Percentiles rank a stretch among this genome's conserved stretches.
These are phyloP conservation scores for Pica pica DNA, from an alignment of 2,113 vertebrate species.

Conservation along the genomic window DNA sequence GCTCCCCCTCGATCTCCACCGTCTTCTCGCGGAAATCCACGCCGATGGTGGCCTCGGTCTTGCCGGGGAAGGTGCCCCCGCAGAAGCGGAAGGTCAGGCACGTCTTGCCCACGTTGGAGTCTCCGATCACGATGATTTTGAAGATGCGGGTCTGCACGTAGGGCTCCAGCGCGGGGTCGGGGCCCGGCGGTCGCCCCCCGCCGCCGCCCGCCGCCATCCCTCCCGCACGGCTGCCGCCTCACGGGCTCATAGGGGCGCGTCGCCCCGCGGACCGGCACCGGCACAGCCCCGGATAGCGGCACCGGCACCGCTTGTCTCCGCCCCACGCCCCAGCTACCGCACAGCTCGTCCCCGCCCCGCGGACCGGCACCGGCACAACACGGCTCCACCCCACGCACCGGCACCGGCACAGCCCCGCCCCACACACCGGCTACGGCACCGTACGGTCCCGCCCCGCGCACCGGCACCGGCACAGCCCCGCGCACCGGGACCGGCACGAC, in stretches of 20 bases:
- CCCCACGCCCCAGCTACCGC: neutral
- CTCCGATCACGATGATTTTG: constrained; percentile 97
- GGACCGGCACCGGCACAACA: neutral
- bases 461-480: neutral
- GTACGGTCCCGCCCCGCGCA: neutral
- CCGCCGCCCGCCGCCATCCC: constrained; percentile 4
- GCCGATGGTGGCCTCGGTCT: constrained; percentile 95
- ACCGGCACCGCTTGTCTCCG: neutral
- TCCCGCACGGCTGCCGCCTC: neutral
- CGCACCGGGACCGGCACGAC: neutral
- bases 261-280: neutral
- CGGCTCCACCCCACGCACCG: neutral
- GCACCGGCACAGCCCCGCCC: neutral
- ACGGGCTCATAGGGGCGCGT: neutral
- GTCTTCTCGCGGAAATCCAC: constrained; percentile 97
- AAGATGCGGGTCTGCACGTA: constrained; percentile 95
- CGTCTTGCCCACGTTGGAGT: constrained; percentile 97
- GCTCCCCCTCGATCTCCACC: constrained; percentile 94
- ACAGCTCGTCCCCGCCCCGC: neutral
- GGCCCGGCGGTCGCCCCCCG: constrained; percentile 55
- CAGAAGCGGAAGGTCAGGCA: constrained; percentile 97
- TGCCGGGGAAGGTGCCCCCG: constrained; percentile 89
- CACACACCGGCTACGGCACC: neutral
- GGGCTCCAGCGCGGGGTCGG: constrained; percentile 83
- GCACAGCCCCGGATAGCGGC: neutral